Conservation (phyloP, 2,888 invertebrate species). For the Hydropsyche betteni region DNA sequence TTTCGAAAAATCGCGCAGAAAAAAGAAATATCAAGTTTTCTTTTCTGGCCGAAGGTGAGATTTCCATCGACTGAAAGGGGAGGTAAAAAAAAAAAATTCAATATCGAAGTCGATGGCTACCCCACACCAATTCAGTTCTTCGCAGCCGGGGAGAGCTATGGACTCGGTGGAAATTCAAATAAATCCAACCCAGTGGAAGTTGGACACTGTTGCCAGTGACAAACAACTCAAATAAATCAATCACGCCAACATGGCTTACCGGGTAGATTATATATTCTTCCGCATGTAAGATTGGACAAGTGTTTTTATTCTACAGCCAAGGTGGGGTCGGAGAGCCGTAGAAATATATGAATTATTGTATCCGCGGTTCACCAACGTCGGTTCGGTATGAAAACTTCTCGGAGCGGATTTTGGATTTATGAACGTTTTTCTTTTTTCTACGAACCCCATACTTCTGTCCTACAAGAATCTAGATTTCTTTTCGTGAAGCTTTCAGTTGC, state of each 20-base stretch:
- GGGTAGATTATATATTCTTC: slow-evolving; percentile 44
- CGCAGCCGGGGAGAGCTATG: slow-evolving; percentile 33
- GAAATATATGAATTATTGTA: slow-evolving; percentile 49
- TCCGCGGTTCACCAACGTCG: slow-evolving; percentile 26
- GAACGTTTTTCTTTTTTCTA: slow-evolving; percentile 25
- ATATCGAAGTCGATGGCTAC: slow-evolving; percentile 45
- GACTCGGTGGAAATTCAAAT: slow-evolving; percentile 67
- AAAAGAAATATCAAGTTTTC: background rate
- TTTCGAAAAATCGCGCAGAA: slow-evolving; percentile 13
- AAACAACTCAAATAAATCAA: slow-evolving; percentile 70
- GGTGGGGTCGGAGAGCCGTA: slow-evolving; percentile 33
- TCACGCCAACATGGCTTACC: slow-evolving; percentile 63
- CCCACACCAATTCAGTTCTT: slow-evolving; percentile 26
- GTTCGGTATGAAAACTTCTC: slow-evolving; percentile 30
- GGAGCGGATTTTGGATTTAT: slow-evolving; percentile 38
- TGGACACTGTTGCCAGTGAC: slow-evolving; percentile 58
- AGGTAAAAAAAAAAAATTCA: slow-evolving; percentile 57
- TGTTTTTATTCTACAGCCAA: slow-evolving; percentile 47
- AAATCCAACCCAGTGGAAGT: slow-evolving; percentile 58
- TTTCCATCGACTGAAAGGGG: slow-evolving; percentile 55
- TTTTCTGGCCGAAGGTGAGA: slow-evolving; percentile 18
- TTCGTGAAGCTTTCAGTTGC: too few relatives aligned
- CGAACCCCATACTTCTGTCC: background rate
- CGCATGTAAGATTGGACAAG: slow-evolving; percentile 47
- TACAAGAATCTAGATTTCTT: background rate